Evolutionary conservation across 2,797 vertebrate species (phyloP).

Genomic region (Galagoides demidoff): DNA sequence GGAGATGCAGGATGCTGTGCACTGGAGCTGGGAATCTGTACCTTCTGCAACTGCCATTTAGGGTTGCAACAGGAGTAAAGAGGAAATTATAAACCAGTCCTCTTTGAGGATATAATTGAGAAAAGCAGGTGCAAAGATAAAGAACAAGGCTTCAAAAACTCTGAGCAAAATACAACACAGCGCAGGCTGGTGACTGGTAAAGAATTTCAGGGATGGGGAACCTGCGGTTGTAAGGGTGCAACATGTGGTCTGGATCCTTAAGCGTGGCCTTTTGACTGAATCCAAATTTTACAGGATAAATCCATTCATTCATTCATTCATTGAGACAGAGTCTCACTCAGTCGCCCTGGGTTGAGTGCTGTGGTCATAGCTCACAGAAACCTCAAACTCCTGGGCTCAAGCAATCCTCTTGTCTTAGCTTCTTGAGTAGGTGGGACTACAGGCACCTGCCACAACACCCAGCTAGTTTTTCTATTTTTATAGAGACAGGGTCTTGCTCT

Average conservation of each 20-base stretch:
- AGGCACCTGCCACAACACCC: too few species aligned
- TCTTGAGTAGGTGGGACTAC: too few species aligned
- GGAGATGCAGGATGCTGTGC: not conserved
- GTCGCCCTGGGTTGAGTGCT: too few species aligned
- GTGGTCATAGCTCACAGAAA: too few species aligned
- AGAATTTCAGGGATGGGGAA: not conserved
- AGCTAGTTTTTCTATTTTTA: too few species aligned
- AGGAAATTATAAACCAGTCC: not conserved
- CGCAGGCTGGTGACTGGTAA: not conserved
- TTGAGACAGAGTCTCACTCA: too few species aligned
- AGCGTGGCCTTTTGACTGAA: not conserved
- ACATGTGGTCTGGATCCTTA: not conserved
- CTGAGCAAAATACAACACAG: not conserved
- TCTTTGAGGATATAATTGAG: not conserved
- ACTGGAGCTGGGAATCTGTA: fast-evolving
- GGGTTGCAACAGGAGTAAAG: not conserved
- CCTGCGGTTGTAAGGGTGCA: not conserved
- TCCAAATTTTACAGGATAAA: not conserved
- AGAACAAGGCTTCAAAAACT: not conserved
- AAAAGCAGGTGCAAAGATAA: not conserved
- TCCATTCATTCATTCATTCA: not conserved
- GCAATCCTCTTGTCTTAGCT: too few species aligned
- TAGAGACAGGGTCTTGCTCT: too few species aligned
- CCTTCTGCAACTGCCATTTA: not conserved
- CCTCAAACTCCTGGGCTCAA: too few species aligned